These are phyloP conservation scores for Hymenopus coronatus DNA, from an alignment of 2,888 invertebrate species.

Conservation along the genomic window DNA sequence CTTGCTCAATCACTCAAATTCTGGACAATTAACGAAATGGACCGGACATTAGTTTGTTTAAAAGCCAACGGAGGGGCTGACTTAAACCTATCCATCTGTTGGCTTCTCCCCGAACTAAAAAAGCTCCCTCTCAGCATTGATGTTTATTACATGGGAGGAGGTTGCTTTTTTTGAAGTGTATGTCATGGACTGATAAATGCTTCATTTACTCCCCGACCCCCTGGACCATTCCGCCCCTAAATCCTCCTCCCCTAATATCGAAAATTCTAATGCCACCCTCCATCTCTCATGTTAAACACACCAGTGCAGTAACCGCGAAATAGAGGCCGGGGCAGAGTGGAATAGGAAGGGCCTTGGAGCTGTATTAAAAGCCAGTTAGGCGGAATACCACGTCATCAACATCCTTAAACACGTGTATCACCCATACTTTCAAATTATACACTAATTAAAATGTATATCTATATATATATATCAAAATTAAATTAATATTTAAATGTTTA, in stretches of 20 bases:
- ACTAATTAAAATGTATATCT: too few species aligned
- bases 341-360: background rate
- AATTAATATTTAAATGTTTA: too few species aligned
- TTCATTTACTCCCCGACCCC: constrained; percentile 9
- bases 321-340: background rate
- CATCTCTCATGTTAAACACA: constrained; percentile 1
- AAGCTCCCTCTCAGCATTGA: background rate
- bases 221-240: background rate
- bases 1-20: constrained; percentile 10
- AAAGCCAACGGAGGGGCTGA: constrained; percentile 23
- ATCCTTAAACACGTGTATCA: too few species aligned
- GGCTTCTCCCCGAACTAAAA: background rate
- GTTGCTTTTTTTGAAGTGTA: background rate
- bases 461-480: too few species aligned
- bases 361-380: background rate
- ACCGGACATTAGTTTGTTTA: constrained; percentile 29
- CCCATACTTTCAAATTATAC: too few species aligned
- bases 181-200: constrained; percentile 15
- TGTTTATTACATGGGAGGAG: constrained; percentile 3
- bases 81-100: constrained; percentile 13
- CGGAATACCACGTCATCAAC: too few species aligned
- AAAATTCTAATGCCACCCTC: background rate
- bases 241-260: background rate
- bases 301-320: background rate
- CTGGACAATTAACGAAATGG: constrained; percentile 27